phyloP scores from a whole-genome alignment of 2,888 invertebrate species.

The Slavum lentiscoides region DNA sequence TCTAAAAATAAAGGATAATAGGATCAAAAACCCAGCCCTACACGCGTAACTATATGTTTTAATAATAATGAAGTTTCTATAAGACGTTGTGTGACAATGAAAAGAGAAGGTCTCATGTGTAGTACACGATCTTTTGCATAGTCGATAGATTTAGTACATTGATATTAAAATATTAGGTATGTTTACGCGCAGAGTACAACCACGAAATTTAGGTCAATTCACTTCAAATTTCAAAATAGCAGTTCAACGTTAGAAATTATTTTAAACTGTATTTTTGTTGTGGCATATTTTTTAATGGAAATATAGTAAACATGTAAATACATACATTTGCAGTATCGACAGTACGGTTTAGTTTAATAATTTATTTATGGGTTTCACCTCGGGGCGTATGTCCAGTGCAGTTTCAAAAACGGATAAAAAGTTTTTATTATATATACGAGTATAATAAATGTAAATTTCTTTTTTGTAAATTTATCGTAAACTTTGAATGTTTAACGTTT shows the following conservation, averaged over 20 bases:
- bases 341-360: not conserved
- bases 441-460: not conserved
- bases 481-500: not conserved
- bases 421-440: not conserved
- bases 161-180: not conserved
- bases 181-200: not conserved
- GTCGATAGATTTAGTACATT: conserved; percentile 11
- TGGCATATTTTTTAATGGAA: not conserved
- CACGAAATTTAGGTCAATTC: conserved; percentile 20
- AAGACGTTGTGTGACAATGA: not conserved
- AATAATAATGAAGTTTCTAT: too few relatives aligned
- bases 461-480: too few relatives aligned
- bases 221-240: conserved; percentile 11
- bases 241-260: not conserved
- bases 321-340: too few relatives aligned
- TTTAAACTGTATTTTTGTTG: not conserved
- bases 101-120: conserved; percentile 11
- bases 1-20: too few relatives aligned
- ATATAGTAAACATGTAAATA: not conserved
- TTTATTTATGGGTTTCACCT: too few relatives aligned
- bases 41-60: too few relatives aligned
- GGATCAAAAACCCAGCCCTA: too few relatives aligned
- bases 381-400: not conserved
- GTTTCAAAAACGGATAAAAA: not conserved
- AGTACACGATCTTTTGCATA: not conserved